A percentile compares a stretch with the other conserved stretches of the same genome.
These are phyloP conservation scores for Poecilia gillii DNA, from an alignment of 2,797 vertebrate genomes.

Conservation along the genomic window DNA sequence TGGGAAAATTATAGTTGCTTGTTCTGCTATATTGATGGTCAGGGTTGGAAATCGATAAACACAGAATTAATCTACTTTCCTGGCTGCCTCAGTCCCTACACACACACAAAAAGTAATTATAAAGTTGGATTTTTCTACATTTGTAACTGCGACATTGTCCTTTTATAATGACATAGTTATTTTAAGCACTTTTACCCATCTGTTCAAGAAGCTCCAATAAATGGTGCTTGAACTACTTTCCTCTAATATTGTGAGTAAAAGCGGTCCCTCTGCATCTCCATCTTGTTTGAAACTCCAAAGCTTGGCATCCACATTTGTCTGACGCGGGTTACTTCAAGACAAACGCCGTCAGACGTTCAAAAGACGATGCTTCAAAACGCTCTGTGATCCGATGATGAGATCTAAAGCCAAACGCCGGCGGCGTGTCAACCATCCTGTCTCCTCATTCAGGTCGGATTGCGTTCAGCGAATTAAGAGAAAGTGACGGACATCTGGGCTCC, in stretches of 20 bases:
- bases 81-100: background rate
- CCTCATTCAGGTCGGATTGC: background rate
- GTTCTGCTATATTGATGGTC: too few relatives aligned
- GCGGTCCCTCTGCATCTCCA: background rate
- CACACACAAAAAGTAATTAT: background rate
- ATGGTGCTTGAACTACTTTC: background rate
- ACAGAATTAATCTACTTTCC: background rate
- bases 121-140: background rate
- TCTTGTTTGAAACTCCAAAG: background rate
- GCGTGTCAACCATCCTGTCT: background rate
- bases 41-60: background rate
- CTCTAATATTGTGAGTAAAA: background rate
- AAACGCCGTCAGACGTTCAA: background rate
- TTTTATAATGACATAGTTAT: background rate
- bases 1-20: too few relatives aligned
- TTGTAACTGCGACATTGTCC: background rate
- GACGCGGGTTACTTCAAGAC: background rate
- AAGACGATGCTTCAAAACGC: slow-evolving; percentile 4
- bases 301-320: background rate
- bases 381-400: background rate
- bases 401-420: background rate
- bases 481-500: background rate
- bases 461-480: background rate
- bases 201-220: background rate
- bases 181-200: background rate